phyloP scores from a whole-genome alignment of 92 coral and sea anemone species.

The Porites divaricata region DNA sequence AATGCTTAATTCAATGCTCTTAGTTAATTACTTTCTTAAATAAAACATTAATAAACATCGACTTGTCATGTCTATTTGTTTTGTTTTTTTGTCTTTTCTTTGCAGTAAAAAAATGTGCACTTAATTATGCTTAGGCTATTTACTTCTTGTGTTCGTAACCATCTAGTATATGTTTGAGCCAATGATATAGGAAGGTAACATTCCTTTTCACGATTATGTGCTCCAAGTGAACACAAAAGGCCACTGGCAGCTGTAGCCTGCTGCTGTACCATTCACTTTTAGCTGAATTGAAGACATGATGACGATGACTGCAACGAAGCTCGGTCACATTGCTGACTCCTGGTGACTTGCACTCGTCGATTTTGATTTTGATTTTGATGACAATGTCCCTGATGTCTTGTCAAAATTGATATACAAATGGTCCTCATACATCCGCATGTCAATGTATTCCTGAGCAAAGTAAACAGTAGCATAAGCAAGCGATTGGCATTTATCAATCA shows the following conservation, averaged over 20 bases:
- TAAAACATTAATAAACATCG: background rate
- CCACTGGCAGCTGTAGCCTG: too few species aligned
- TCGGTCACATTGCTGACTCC: conserved; percentile 35
- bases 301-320: background rate
- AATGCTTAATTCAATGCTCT: background rate
- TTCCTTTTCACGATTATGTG: too few species aligned
- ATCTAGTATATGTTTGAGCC: too few species aligned
- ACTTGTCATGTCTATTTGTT: background rate
- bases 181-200: too few species aligned
- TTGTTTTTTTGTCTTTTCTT: background rate
- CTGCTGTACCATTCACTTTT: too few species aligned
- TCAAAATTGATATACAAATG: conserved; percentile 97
- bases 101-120: too few species aligned
- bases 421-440: conserved; percentile 92
- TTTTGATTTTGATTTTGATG: conserved; percentile 23
- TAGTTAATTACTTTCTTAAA: conserved; percentile 1
- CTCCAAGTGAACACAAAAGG: too few species aligned
- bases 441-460: conserved; percentile 91
- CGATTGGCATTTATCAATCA: conserved; percentile 46
- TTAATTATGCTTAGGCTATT: too few species aligned
- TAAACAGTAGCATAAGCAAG: conserved; percentile 29
- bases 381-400: conserved; percentile 72
- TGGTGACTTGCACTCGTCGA: conserved; percentile 19
- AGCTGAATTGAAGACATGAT: background rate
- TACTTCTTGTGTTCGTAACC: too few species aligned